These are phyloP conservation scores for Leptinotarsa juncta DNA, from an alignment of 2,888 invertebrate species.

Conservation along the genomic window DNA sequence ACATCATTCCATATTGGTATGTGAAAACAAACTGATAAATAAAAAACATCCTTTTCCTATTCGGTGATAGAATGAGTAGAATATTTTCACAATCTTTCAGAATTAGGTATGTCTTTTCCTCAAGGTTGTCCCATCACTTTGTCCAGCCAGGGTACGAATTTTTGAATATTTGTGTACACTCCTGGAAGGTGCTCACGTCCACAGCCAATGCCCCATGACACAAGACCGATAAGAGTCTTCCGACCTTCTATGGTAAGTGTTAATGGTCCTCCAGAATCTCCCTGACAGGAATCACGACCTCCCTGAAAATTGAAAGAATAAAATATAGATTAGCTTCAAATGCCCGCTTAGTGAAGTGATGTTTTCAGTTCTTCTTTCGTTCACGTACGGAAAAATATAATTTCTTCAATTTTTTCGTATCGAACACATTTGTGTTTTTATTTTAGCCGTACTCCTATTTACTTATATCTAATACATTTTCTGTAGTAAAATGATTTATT, in stretches of 20 bases:
- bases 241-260: slow-evolving; percentile 87
- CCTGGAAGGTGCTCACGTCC: slow-evolving; percentile 91
- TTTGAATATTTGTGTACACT: slow-evolving; percentile 92
- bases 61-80: background rate
- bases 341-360: too few relatives aligned
- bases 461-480: too few relatives aligned
- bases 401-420: too few relatives aligned
- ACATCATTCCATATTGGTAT: background rate
- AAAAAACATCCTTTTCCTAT: background rate
- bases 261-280: slow-evolving; percentile 89
- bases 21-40: background rate
- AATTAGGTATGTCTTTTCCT: background rate
- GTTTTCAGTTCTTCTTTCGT: too few relatives aligned
- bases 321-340: background rate
- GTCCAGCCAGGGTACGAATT: slow-evolving; percentile 92
- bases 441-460: too few relatives aligned
- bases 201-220: slow-evolving; percentile 93
- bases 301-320: slow-evolving; percentile 65
- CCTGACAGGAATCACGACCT: slow-evolving; percentile 80
- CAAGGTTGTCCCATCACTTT: slow-evolving; percentile 76
- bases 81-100: slow-evolving; percentile 1
- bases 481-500: too few relatives aligned
- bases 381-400: too few relatives aligned
- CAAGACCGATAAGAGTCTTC: slow-evolving; percentile 87
- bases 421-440: too few relatives aligned